Percentiles rank a stretch among this genome's conserved stretches.
These are phyloP conservation scores for Dermatophagoides farinae DNA, from an alignment of 1,140 invertebrate species.

Conservation along the genomic window DNA sequence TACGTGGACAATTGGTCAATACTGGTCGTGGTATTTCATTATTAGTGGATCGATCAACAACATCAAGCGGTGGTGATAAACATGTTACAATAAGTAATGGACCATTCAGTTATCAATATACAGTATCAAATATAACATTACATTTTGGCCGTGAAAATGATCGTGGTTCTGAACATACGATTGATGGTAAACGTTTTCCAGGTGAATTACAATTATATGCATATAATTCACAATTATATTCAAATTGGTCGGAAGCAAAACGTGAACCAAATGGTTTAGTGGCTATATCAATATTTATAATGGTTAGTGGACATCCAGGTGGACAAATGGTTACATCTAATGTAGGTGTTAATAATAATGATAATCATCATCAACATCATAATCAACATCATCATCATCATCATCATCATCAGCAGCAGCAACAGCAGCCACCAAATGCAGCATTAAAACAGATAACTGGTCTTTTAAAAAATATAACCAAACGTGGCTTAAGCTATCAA, in stretches of 20 bases:
- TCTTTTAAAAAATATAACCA: constrained; percentile 13
- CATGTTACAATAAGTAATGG: constrained; percentile 71
- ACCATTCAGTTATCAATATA: constrained; percentile 81
- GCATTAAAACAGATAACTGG: constrained; percentile 11
- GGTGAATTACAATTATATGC: constrained; percentile 87
- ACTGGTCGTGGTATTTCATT: constrained; percentile 82
- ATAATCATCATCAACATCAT: too few relatives aligned
- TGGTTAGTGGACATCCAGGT: neutral
- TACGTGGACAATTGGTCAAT: constrained; percentile 51
- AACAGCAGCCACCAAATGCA: constrained; percentile 1
- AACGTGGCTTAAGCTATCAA: constrained; percentile 1
- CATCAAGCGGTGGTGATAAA: constrained; percentile 32
- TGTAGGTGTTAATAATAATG: too few relatives aligned
- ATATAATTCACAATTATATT: constrained; percentile 88
- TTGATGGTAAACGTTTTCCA: constrained; percentile 77
- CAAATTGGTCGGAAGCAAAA: constrained; percentile 76
- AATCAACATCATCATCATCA: neutral
- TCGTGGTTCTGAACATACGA: constrained; percentile 69
- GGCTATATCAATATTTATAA: constrained; percentile 58
- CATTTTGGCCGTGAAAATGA: constrained; percentile 53
- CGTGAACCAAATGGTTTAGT: constrained; percentile 68
- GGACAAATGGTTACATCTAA: too few relatives aligned
- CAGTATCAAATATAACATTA: constrained; percentile 80
- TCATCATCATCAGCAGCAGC: neutral
- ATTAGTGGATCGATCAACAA: constrained; percentile 40